Percentiles rank a stretch among this genome's conserved stretches.
Conservation (phyloP, 2,113 vertebrate species). For the Embiotoca jacksoni region DNA sequence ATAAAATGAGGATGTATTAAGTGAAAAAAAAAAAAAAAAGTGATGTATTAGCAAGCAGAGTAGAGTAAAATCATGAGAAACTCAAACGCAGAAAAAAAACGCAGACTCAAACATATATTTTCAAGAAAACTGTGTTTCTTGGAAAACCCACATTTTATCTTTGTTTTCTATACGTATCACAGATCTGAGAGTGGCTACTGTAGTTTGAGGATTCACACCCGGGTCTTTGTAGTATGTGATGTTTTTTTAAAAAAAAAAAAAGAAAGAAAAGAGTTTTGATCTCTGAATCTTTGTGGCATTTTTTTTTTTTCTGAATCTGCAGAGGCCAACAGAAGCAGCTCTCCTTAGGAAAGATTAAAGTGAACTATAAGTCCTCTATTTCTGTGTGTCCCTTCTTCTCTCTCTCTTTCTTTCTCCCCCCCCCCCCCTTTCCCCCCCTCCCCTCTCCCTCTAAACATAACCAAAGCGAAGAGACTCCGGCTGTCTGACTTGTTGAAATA, state of each 20-base stretch:
- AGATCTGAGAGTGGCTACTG: constrained; percentile 23
- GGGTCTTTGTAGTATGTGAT: constrained; percentile 24
- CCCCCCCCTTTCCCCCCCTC: no score
- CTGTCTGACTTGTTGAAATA: constrained; percentile 68
- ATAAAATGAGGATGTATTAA: no score
- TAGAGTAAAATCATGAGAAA: background rate
- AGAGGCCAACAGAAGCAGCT: constrained; percentile 19
- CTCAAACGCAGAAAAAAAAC: background rate
- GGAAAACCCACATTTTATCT: constrained; percentile 16
- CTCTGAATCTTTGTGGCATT: constrained; percentile 39
- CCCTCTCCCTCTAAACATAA: constrained; percentile 16
- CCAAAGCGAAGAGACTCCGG: constrained; percentile 34
- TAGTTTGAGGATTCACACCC: constrained; percentile 21
- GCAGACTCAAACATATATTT: background rate
- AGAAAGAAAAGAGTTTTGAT: constrained; percentile 42
- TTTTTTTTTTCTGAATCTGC: constrained; percentile 22
- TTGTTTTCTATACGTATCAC: constrained; percentile 10
- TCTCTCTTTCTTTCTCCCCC: background rate
- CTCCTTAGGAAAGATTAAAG: constrained; percentile 39
- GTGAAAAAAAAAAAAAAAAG: no score
- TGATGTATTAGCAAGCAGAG: background rate
- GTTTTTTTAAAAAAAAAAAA: constrained; percentile 40
- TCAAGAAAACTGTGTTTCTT: constrained; percentile 10
- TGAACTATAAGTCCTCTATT: constrained; percentile 17
- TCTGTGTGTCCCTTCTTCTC: background rate